Evolutionary conservation across 2,113 vertebrate species (phyloP).

Genomic region (Otolemur garnettii): DNA sequence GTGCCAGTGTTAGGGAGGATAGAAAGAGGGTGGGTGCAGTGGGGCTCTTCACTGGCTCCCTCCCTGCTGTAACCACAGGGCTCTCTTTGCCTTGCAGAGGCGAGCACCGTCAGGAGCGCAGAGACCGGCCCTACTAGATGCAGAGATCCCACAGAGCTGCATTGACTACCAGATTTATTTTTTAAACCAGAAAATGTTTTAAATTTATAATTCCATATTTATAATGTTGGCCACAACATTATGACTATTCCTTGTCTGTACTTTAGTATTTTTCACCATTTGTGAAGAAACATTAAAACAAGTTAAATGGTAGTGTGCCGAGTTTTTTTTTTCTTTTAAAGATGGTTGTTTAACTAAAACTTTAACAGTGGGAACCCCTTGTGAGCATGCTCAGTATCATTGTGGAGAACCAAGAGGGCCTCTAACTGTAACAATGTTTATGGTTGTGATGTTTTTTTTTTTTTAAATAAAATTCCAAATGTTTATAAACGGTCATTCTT

Average conservation of each 20-base stretch:
- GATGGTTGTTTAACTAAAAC: slow-evolving; percentile 84
- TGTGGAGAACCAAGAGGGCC: slow-evolving; percentile 82
- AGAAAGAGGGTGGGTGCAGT: background rate
- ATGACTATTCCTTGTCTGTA: slow-evolving; percentile 90
- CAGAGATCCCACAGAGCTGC: slow-evolving; percentile 84
- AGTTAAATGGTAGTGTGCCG: slow-evolving; percentile 89
- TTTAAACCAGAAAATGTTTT: slow-evolving; percentile 95
- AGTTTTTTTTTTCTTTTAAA: slow-evolving; percentile 82
- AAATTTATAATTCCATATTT: slow-evolving; percentile 97
- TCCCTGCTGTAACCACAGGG: background rate
- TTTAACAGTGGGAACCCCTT: slow-evolving; percentile 80
- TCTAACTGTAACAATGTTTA: slow-evolving; percentile 85
- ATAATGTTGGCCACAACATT: slow-evolving; percentile 91
- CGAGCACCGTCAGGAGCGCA: slow-evolving; percentile 95
- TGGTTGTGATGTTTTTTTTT: slow-evolving; percentile 85
- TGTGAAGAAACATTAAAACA: slow-evolving; percentile 90
- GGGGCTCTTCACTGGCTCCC: no score
- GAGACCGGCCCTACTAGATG: slow-evolving; percentile 94
- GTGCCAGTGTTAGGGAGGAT: background rate
- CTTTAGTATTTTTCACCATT: slow-evolving; percentile 91
- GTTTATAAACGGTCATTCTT: slow-evolving; percentile 85
- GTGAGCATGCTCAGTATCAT: slow-evolving; percentile 86
- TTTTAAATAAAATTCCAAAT: slow-evolving; percentile 88
- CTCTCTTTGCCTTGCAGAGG: slow-evolving; percentile 83
- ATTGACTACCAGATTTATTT: slow-evolving; percentile 94